A percentile compares a stretch with the other conserved stretches of the same genome.
Conservation (phyloP, 2,113 vertebrate genomes). For the Sorex araneus region DNA sequence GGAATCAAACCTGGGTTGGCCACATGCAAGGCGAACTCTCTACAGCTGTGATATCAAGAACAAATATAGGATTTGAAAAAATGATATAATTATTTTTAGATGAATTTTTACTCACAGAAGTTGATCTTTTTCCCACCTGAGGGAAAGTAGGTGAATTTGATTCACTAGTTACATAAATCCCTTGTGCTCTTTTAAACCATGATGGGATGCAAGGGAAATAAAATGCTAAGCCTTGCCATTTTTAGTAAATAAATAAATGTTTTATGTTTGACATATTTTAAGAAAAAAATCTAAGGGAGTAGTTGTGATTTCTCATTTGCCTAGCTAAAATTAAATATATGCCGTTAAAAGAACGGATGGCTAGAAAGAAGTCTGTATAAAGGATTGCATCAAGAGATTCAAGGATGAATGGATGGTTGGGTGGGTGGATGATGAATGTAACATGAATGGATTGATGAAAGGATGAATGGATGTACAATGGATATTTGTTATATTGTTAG, state of each 20-base stretch:
- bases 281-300: neutral
- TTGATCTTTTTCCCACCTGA: neutral
- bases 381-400: neutral
- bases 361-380: neutral
- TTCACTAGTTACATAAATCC: neutral
- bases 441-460: no score
- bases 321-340: neutral
- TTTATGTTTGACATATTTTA: neutral
- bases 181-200: neutral
- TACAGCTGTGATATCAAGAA: no score
- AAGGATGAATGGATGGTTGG: neutral
- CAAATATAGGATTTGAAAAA: neutral
- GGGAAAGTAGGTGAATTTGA: neutral
- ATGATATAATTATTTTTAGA: neutral
- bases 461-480: no score
- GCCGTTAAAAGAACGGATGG: neutral
- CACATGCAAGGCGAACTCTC: no score
- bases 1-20: no score
- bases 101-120: neutral
- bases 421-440: no score
- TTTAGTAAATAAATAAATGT: neutral
- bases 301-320: neutral
- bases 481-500: no score
- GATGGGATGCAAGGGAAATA: neutral
- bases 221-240: neutral